These are phyloP conservation scores for Enhydra lutris DNA, from an alignment of 2,113 vertebrate species.

Conservation along the genomic window DNA sequence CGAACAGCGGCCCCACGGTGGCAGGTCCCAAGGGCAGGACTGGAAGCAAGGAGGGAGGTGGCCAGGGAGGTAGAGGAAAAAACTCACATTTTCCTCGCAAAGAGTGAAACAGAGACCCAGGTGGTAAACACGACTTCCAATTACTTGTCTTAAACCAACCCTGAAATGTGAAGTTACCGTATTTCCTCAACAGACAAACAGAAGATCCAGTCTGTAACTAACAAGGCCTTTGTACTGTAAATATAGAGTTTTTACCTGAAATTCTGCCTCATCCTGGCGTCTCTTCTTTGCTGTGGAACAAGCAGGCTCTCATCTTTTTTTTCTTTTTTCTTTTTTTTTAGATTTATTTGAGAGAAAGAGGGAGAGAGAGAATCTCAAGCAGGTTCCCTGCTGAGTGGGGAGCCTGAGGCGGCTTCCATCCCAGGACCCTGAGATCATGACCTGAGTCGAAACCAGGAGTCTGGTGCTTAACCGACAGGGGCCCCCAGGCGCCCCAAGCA, in stretches of 20 bases:
- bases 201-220: neutral
- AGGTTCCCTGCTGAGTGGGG: neutral
- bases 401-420: neutral
- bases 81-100: conserved; percentile 19
- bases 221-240: neutral
- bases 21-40: neutral
- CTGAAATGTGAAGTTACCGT: conserved; percentile 3
- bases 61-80: neutral
- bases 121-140: conserved; percentile 47
- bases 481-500: neutral
- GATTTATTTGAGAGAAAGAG: neutral
- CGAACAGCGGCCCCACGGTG: neutral
- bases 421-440: neutral
- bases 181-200: neutral
- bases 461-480: neutral
- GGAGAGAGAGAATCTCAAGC: neutral
- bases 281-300: neutral
- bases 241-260: neutral
- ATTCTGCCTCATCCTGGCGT: neutral
- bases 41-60: neutral
- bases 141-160: conserved; percentile 20
- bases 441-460: neutral
- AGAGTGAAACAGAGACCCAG: conserved; percentile 13
- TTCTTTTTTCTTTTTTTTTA: too few species aligned
- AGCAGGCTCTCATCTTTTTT: neutral